Conservation (phyloP, 2,797 vertebrate genomes). For the Acomys russatus region DNA sequence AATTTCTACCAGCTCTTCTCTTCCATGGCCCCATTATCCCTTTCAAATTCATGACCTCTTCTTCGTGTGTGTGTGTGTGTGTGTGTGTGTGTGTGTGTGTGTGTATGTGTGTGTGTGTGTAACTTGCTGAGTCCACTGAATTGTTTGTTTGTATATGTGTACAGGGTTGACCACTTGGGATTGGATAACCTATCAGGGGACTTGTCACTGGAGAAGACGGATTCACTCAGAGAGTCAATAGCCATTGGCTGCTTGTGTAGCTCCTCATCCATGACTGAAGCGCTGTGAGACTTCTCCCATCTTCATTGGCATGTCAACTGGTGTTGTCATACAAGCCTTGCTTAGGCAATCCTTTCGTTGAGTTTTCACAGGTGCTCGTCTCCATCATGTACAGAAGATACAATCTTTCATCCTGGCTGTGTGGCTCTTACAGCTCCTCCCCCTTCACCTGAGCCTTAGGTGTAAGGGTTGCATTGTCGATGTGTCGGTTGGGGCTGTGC, state of each 20-base stretch:
- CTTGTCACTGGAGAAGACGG: not conserved
- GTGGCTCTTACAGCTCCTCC: not conserved
- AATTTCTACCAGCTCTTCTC: not conserved
- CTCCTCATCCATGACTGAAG: not conserved
- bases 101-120: not conserved
- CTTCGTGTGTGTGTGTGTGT: not conserved
- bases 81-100: too few relatives aligned
- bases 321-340: not conserved
- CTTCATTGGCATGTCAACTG: not conserved
- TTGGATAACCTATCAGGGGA: not conserved
- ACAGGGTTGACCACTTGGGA: not conserved
- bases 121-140: not conserved
- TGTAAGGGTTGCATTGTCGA: not conserved
- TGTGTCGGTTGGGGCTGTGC: not conserved
- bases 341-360: not conserved
- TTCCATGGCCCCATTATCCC: not conserved
- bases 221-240: not conserved
- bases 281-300: not conserved
- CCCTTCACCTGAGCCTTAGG: not conserved
- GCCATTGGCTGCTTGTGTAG: too few relatives aligned
- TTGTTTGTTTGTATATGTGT: not conserved
- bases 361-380: not conserved
- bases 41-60: not conserved
- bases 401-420: not conserved
- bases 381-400: not conserved